These are phyloP conservation scores for Hemibagrus wyckioides DNA, from an alignment of 2,113 vertebrate species.

Conservation along the genomic window DNA sequence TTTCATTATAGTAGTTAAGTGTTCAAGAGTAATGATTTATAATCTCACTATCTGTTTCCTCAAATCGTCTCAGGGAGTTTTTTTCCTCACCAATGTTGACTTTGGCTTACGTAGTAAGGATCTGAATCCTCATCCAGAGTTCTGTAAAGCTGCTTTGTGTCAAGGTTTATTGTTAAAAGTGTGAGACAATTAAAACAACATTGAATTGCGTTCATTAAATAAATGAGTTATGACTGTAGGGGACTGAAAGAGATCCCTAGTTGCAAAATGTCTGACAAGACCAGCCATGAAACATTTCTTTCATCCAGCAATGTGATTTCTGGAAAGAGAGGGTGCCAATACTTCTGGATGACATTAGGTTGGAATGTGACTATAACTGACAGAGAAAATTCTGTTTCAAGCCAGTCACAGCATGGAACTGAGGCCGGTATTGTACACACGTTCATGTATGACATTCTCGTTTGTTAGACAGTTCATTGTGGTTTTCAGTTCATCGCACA, in stretches of 20 bases:
- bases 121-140: not conserved
- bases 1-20: not conserved
- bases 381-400: not conserved
- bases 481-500: not conserved
- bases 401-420: not conserved
- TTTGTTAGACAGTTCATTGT: not conserved
- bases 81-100: not conserved
- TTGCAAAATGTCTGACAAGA: not conserved
- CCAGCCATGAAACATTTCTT: not conserved
- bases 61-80: not conserved
- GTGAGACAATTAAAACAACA: not conserved
- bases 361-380: not conserved
- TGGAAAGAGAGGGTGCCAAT: not conserved
- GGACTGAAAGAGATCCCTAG: not conserved
- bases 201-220: not conserved
- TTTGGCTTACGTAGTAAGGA: not conserved
- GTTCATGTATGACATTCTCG: not conserved
- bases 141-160: not conserved
- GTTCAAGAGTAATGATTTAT: not conserved
- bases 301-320: not conserved
- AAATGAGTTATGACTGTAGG: too few species aligned
- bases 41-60: not conserved
- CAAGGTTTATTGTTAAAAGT: not conserved
- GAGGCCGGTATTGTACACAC: not conserved
- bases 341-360: not conserved